Evolutionary conservation across 2,113 vertebrate genomes (phyloP), one percentile per base, ranked within the genome.

Genomic region (Paracanthobrama guichenoti): DNA sequence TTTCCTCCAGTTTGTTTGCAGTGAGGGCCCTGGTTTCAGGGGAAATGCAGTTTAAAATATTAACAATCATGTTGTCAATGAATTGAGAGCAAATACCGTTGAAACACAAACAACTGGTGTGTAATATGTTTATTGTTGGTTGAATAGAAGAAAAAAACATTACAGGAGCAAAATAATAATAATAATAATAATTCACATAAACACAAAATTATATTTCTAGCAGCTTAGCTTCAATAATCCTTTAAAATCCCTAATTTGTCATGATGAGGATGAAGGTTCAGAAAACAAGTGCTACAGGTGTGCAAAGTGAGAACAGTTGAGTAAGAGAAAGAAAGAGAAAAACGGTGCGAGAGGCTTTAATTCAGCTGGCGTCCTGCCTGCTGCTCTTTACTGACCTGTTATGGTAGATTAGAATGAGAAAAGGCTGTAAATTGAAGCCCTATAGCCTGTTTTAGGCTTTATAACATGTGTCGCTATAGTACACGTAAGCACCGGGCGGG

Each of bases 171-270:
- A 88, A 92, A 89, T 89, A 80, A 90, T n/a, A n/a, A n/a, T n/a
- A n/a, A n/a, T n/a, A n/a, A n/a, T n/a, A 92, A 89, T 89, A 80
- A 90, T 85, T 87, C 77, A 90, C 81, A 89, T 77, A 86, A 74
- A 88, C 64, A 88, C 80, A 86, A 90, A 86, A 90, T 73, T 28
- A 84, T 84, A 59, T 79, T 88, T 89, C 86, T 91, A 92, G 92
- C 93, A 94, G 93, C 92, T 90, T 85, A 88, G 90, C 74, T 90
- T 90, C 79, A 88, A 55, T 86, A 79, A 90, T 90, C 62, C 64
- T 85, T 80, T 90, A 82, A 87, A 77, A 8, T 88, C 82, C 88
- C 85, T 90, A 88, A 79, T 85, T 76, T 89, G 87, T 89, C 66
- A 87, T 79, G 55, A 81, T 80, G 80, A 4, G 24, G 24, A 62